phyloP scores from a whole-genome alignment of 2,888 invertebrate genomes.

The Oasisia sp. region DNA sequence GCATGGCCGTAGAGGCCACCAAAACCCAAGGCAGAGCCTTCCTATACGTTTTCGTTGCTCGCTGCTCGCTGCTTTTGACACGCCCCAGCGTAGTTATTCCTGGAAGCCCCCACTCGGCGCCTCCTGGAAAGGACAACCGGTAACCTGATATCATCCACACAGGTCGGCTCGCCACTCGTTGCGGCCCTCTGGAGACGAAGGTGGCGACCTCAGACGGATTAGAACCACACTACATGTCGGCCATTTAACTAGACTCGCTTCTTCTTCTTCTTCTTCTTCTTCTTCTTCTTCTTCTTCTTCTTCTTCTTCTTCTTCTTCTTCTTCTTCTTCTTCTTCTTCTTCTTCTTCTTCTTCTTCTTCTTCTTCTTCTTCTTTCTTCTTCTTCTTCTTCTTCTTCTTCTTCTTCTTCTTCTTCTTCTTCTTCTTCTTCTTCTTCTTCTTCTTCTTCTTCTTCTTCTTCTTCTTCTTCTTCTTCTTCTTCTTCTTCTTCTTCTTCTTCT shows the following conservation, averaged over 20 bases:
- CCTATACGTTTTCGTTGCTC: neutral
- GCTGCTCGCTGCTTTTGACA: neutral
- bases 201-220: neutral
- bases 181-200: neutral
- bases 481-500: no score
- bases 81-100: neutral
- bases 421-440: no score
- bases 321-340: no score
- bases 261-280: no score
- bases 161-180: neutral
- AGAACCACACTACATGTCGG: neutral
- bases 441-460: no score
- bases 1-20: neutral
- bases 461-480: no score
- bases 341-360: no score
- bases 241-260: neutral
- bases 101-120: neutral
- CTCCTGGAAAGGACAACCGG: neutral
- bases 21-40: neutral
- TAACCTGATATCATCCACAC: neutral
- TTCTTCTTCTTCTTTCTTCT: no score
- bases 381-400: no score
- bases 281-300: no score
- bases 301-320: no score
- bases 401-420: no score